A percentile compares a stretch with the other conserved stretches of the same genome.
Conservation (phyloP, 2,113 vertebrate genomes). For the Cettia cetti region DNA sequence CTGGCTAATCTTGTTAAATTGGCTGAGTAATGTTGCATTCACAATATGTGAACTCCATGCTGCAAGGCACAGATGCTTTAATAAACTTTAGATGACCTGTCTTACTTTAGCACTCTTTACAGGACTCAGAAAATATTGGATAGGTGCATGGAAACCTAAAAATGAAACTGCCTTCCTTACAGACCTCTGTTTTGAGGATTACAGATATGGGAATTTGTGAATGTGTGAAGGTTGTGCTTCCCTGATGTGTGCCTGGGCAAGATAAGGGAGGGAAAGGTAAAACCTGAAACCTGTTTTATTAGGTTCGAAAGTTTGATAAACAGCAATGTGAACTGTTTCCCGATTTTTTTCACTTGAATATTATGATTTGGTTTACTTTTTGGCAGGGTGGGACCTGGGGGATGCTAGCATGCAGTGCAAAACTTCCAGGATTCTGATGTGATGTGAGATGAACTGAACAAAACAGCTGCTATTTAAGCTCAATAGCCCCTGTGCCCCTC, state of each 20-base stretch:
- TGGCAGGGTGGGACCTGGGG: fast-evolving
- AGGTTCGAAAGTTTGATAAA: background rate
- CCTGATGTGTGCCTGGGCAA: background rate
- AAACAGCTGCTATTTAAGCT: constrained; percentile 12
- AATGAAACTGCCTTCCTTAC: background rate
- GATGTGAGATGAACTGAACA: background rate
- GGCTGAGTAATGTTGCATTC: constrained; percentile 48
- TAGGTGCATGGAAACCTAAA: background rate
- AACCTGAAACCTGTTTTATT: background rate
- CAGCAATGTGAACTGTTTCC: background rate
- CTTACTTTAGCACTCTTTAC: background rate
- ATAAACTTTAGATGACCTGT: constrained; percentile 32
- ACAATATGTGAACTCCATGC: background rate
- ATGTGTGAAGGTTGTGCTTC: fast-evolving
- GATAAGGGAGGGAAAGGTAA: background rate
- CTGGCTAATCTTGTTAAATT: constrained; percentile 59
- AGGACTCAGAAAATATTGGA: background rate
- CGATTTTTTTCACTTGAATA: background rate
- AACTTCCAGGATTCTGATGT: background rate
- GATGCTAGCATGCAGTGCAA: background rate
- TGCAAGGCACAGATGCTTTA: constrained; percentile 17
- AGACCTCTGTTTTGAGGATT: background rate
- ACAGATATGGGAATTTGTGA: background rate
- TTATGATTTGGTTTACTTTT: constrained; percentile 1
- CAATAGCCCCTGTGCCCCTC: background rate